These are phyloP conservation scores for Globodera rostochiensis DNA, from an alignment of 1,140 invertebrate genomes.

Conservation along the genomic window DNA sequence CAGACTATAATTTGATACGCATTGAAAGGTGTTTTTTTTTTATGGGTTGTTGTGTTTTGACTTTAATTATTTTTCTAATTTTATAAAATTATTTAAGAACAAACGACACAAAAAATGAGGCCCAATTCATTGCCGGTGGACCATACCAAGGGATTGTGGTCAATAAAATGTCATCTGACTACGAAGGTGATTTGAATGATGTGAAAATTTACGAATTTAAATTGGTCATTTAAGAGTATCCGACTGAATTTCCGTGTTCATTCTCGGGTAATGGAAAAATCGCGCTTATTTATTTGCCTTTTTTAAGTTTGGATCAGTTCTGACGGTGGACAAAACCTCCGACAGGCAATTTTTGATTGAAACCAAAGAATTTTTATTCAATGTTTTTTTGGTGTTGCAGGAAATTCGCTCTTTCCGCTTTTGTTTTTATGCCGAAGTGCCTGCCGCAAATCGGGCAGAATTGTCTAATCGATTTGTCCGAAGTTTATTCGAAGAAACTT, in stretches of 20 bases:
- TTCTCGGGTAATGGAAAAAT: slow-evolving; percentile 30
- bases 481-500: slow-evolving; percentile 29
- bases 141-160: slow-evolving; percentile 42
- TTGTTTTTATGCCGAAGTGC: slow-evolving; percentile 28
- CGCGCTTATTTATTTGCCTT: slow-evolving; percentile 18
- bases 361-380: not conserved
- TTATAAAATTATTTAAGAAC: slow-evolving; percentile 26
- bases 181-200: slow-evolving; percentile 33
- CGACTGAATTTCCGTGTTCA: slow-evolving; percentile 31
- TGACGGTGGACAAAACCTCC: slow-evolving; percentile 34
- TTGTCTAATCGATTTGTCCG: slow-evolving; percentile 36
- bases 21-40: slow-evolving; percentile 19
- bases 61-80: not conserved
- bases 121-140: slow-evolving; percentile 36
- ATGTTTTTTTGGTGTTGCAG: slow-evolving; percentile 16
- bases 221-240: not conserved
- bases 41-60: not conserved
- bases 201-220: slow-evolving; percentile 14
- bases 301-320: slow-evolving; percentile 41
- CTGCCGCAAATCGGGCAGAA: slow-evolving; percentile 9
- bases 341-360: slow-evolving; percentile 9
- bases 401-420: slow-evolving; percentile 45
- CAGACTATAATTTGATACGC: slow-evolving; percentile 29
- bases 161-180: slow-evolving; percentile 29
- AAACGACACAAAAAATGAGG: slow-evolving; percentile 26